Evolutionary conservation across 2,888 invertebrate species (phyloP).

Genomic region (Dryadula phaetusa): DNA sequence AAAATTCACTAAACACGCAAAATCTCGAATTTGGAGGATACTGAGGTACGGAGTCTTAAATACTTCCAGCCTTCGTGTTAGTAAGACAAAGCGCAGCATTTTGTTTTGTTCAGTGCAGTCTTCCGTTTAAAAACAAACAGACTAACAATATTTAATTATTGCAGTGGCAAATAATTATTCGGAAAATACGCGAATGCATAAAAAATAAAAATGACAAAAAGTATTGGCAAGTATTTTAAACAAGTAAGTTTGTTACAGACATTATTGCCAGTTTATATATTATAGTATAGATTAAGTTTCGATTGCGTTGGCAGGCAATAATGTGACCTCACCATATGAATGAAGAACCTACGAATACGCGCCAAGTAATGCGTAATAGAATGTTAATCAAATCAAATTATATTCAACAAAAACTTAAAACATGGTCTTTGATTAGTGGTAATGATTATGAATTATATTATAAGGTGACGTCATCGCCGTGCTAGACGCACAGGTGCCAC

Average conservation of each 20-base stretch:
- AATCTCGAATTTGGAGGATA: no score
- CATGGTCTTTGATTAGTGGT: slow-evolving; percentile 55
- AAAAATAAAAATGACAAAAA: no score
- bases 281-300: not conserved
- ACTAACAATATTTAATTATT: no score
- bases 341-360: slow-evolving; percentile 14
- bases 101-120: no score
- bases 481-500: slow-evolving; percentile 78
- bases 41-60: no score
- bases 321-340: slow-evolving; percentile 15
- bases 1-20: no score
- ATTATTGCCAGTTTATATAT: not conserved
- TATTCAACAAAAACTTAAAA: slow-evolving; percentile 54
- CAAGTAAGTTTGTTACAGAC: not conserved
- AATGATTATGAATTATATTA: slow-evolving; percentile 52
- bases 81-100: no score
- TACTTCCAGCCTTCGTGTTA: no score
- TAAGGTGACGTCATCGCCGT: slow-evolving; percentile 66
- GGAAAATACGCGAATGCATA: no score
- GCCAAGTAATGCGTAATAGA: slow-evolving; percentile 36
- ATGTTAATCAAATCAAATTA: slow-evolving; percentile 57
- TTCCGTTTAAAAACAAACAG: no score
- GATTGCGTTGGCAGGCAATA: slow-evolving; percentile 2
- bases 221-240: no score
- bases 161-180: no score